These are phyloP conservation scores for Typhlomys cinereus DNA, from an alignment of 2,113 vertebrate genomes.

Conservation along the genomic window DNA sequence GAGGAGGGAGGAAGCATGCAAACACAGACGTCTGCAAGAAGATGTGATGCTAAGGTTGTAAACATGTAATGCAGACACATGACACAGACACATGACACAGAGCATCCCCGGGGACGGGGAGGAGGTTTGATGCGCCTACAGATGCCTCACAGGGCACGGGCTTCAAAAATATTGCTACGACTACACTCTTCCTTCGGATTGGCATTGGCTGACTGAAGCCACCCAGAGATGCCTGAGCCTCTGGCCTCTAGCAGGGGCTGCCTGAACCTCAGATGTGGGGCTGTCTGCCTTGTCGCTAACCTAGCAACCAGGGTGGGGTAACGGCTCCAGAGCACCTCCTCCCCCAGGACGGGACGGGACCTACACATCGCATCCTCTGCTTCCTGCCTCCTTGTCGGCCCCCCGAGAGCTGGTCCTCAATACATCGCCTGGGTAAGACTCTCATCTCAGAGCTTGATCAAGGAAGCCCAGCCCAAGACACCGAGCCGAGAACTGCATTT, in stretches of 20 bases:
- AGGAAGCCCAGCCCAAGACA: background rate
- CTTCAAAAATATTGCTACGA: background rate
- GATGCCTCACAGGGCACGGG: accelerated
- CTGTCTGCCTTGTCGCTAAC: background rate
- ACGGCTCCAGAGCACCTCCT: background rate
- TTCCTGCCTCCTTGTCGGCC: background rate
- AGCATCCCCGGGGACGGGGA: accelerated
- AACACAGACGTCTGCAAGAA: background rate
- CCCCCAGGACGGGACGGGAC: background rate
- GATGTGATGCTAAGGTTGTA: background rate
- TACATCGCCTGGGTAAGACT: background rate
- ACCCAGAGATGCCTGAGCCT: background rate
- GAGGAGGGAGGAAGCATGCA: too few species aligned
- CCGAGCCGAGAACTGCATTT: background rate
- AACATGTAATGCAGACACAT: accelerated
- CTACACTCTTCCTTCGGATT: accelerated
- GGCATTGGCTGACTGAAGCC: background rate
- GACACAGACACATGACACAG: accelerated
- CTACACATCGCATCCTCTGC: background rate
- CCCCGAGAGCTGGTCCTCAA: background rate
- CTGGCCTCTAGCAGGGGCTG: background rate
- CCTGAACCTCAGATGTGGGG: accelerated
- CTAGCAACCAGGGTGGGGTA: accelerated
- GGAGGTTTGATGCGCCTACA: too few species aligned
- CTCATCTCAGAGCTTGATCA: background rate